A percentile compares a stretch with the other conserved stretches of the same genome.
Evolutionary conservation across 1,140 invertebrate genomes (phyloP).

Genomic region (Thereuonema tuberculata): DNA sequence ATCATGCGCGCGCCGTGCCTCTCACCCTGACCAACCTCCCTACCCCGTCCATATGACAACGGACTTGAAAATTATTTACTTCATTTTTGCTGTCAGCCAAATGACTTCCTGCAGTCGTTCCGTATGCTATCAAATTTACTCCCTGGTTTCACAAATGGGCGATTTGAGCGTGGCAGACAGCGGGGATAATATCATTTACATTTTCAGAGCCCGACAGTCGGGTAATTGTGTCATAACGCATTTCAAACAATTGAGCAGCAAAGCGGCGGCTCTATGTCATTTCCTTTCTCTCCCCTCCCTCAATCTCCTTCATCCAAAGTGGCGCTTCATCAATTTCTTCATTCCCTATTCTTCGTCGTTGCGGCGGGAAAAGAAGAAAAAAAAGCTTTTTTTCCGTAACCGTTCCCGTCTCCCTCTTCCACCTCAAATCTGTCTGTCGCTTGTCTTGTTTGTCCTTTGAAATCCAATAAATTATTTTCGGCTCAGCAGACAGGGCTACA

Average conservation of each 20-base stretch:
- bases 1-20: no score
- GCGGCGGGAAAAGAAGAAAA: no score
- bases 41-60: background rate
- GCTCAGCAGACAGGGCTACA: no score
- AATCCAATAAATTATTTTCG: no score
- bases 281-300: background rate
- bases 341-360: no score
- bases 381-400: no score
- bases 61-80: background rate
- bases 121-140: background rate
- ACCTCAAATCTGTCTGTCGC: no score
- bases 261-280: background rate
- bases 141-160: background rate
- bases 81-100: conserved; percentile 1
- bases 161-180: background rate
- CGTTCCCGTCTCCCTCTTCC: no score
- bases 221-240: background rate
- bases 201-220: background rate
- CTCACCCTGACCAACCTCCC: background rate
- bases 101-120: conserved; percentile 1
- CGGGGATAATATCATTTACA: conserved; percentile 1
- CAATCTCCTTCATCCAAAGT: no score
- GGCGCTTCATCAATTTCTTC: no score
- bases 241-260: background rate
- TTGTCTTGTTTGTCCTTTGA: no score